Percentiles rank a stretch among this genome's conserved stretches.
Evolutionary conservation across 2,113 vertebrate species (phyloP).

Genomic region (Epinephelus fuscoguttatus): DNA sequence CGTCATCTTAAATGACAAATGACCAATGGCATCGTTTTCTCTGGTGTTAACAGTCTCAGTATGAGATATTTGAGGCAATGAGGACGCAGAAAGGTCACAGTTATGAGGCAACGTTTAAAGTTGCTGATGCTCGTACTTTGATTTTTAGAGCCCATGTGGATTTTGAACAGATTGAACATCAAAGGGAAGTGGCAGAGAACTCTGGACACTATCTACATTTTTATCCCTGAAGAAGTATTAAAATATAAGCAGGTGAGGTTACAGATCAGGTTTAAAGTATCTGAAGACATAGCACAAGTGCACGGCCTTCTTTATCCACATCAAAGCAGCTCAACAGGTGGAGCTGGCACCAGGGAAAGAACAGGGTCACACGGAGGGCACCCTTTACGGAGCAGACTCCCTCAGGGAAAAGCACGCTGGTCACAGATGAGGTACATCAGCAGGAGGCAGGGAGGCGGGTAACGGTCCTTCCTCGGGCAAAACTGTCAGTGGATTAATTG

Average conservation of each 20-base stretch:
- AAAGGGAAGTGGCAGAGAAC: background rate
- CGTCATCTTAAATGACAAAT: background rate
- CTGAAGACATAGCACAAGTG: background rate
- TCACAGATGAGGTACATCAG: constrained; percentile 15
- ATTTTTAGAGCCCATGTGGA: background rate
- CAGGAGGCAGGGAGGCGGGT: background rate
- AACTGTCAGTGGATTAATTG: background rate
- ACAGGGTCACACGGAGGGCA: constrained; percentile 15
- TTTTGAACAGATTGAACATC: constrained; percentile 1
- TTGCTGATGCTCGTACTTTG: background rate
- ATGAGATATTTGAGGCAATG: background rate
- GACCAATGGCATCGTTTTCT: background rate
- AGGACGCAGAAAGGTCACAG: background rate
- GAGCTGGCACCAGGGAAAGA: background rate
- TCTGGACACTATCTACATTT: background rate
- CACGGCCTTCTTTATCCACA: background rate
- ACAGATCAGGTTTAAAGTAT: constrained; percentile 9
- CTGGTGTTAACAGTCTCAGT: background rate
- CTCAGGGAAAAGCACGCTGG: background rate
- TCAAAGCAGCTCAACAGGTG: constrained; percentile 3
- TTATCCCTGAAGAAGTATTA: background rate
- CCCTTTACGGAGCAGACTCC: constrained; percentile 19
- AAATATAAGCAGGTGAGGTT: constrained; percentile 25
- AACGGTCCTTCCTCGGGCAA: background rate
- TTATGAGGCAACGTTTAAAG: background rate